Percentiles rank a stretch among this genome's conserved stretches.
phyloP scores from a whole-genome alignment of 2,888 invertebrate species.

The Cyaniris semiargus region DNA sequence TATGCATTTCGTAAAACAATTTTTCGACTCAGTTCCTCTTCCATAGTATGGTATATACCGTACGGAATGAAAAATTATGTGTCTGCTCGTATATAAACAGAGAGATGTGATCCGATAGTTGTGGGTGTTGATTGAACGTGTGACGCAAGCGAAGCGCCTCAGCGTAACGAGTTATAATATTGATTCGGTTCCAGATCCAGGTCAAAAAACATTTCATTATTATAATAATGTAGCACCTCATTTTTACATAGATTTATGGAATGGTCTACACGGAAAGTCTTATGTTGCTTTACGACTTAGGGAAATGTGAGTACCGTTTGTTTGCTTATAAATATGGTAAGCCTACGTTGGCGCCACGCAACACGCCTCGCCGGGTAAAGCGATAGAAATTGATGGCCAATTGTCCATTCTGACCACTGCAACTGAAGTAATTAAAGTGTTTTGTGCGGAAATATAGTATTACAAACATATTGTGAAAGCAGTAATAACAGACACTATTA shows the following conservation, averaged over 20 bases:
- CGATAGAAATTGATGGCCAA: neutral
- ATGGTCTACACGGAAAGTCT: neutral
- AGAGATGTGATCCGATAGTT: constrained; percentile 15
- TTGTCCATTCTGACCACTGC: neutral
- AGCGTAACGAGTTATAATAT: constrained; percentile 19
- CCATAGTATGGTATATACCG: neutral
- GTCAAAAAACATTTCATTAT: constrained; percentile 14
- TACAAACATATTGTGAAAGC: neutral
- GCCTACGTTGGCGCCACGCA: neutral
- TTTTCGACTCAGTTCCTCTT: neutral
- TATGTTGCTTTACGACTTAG: neutral
- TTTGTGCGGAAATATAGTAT: neutral
- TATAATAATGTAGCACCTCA: constrained; percentile 15
- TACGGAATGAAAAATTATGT: constrained; percentile 19
- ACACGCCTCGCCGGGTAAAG: neutral
- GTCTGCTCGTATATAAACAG: constrained; percentile 5
- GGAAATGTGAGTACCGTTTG: neutral
- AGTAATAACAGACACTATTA: neutral
- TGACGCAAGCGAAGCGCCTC: constrained; percentile 16
- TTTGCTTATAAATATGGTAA: constrained; percentile 19
- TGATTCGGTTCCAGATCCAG: constrained; percentile 9
- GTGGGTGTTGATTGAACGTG: constrained; percentile 25
- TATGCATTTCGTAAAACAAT: neutral
- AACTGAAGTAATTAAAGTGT: neutral
- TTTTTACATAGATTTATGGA: constrained; percentile 22